Conservation (phyloP, 2,797 vertebrate species). For the Cheirogaleus major region DNA sequence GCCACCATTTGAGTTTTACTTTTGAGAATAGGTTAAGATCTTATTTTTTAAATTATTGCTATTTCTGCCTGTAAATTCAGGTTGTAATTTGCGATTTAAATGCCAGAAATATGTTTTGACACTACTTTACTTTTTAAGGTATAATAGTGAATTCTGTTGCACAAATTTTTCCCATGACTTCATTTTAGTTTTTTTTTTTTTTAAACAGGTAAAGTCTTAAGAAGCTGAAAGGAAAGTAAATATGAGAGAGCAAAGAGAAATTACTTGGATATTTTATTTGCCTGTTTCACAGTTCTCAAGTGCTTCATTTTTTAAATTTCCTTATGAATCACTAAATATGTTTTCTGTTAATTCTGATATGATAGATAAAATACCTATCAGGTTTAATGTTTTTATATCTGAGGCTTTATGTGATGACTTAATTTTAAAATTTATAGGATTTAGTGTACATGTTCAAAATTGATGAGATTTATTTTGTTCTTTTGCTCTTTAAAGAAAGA, state of each 20-base stretch:
- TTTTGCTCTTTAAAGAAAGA: slow-evolving; percentile 2
- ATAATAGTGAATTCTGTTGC: slow-evolving; percentile 4
- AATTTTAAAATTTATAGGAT: neutral
- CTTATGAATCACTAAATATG: neutral
- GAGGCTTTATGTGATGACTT: neutral
- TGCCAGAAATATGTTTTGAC: neutral
- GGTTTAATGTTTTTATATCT: neutral
- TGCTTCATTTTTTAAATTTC: neutral
- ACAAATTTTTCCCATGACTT: neutral
- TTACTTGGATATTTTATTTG: slow-evolving; percentile 7
- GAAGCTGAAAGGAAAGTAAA: slow-evolving; percentile 24
- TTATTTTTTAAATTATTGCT: neutral
- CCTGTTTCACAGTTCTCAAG: neutral
- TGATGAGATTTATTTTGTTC: slow-evolving; percentile 2
- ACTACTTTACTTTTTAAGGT: neutral
- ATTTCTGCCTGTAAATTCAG: neutral
- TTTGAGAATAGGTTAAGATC: neutral
- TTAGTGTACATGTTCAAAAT: neutral
- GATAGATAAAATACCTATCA: neutral
- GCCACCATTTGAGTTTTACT: neutral
- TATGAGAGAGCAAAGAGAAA: slow-evolving; percentile 26
- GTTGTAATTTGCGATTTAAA: neutral
- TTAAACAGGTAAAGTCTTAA: slow-evolving; percentile 27
- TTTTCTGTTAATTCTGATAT: neutral
- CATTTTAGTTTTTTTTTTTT: neutral